Evolutionary conservation across 2,797 vertebrate species (phyloP).

Genomic region (Anas flavirostris): DNA sequence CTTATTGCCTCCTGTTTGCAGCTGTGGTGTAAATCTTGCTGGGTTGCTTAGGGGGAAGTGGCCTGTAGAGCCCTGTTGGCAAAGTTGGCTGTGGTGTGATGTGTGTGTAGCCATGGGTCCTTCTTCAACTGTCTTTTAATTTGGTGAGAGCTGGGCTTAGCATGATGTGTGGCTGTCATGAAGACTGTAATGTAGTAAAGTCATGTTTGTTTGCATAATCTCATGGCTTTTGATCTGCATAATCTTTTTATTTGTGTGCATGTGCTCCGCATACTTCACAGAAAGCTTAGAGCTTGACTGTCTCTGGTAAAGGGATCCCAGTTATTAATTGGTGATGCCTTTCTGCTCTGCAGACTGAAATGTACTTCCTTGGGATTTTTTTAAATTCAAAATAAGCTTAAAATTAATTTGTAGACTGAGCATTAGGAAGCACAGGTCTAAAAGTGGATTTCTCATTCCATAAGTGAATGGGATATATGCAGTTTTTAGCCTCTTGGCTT

Average conservation of each 20-base stretch:
- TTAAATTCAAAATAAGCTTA: slow-evolving; percentile 26
- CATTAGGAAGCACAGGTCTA: background rate
- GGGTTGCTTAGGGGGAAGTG: background rate
- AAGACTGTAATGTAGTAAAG: background rate
- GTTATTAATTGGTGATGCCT: slow-evolving; percentile 28
- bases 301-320: background rate
- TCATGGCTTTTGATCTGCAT: slow-evolving; percentile 4
- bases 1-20: background rate
- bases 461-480: background rate
- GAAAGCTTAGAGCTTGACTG: slow-evolving; percentile 12
- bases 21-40: background rate
- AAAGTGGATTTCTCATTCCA: background rate
- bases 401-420: slow-evolving; percentile 2
- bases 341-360: slow-evolving; percentile 12
- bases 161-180: background rate
- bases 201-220: slow-evolving; percentile 49
- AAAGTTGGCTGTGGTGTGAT: background rate
- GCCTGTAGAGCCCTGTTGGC: background rate
- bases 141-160: background rate
- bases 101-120: background rate
- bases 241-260: background rate
- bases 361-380: background rate
- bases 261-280: background rate
- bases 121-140: background rate
- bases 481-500: background rate